Base-by-base conservation (phyloP, 2,888 invertebrate genomes). In the Rotaria macrura region DNA sequence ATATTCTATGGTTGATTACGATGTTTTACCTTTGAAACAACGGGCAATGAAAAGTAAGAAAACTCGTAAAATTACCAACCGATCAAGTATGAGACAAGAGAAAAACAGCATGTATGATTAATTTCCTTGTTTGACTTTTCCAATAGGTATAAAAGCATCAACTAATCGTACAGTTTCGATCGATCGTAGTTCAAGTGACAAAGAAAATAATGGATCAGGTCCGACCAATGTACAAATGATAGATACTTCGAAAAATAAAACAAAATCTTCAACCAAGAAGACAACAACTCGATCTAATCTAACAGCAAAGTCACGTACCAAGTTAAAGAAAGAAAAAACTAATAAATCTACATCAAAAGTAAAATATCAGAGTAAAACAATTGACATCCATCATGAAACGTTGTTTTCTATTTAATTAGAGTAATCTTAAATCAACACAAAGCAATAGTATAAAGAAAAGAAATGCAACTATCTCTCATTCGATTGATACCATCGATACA, bases 131-230 rank as follows among this genome's bases (percentile, higher is more conserved):
- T 65, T 25, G 25, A 2, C 23, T 65, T 14, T 29, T 29, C 14
- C 14, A 43, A 9, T 79, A 43, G 40, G n/a, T 7, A 43, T 25
- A 79, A 25, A 25, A n/a, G 6, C 25, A 23, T 79, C 74, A 20
- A 20, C 7, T 20, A 20, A 20, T 74, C 40, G 29, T 74, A 23
- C 40, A 17, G 40, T 74, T 40, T 74, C 79, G 17, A 43, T 79
- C n/a, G 38, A 79, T 43, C 79, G 79, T n/a, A 79, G 43, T 43
- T 79, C 79, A 43, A 79, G 79, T 79, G 79, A 79, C 43, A 79
- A 79, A 79, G 79, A 79, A 43, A 79, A 79, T 43, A 79, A 9
- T 38, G 34, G 17, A 14, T 20, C 20, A 25, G 6, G 14, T 34
- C 65, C 34, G 34, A 12, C 12, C 17, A n/a, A 65, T 29, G 57